A percentile compares a stretch with the other conserved stretches of the same genome.
Conservation (phyloP, 2,888 invertebrate species). For the Chalcosyrphus nemorum region DNA sequence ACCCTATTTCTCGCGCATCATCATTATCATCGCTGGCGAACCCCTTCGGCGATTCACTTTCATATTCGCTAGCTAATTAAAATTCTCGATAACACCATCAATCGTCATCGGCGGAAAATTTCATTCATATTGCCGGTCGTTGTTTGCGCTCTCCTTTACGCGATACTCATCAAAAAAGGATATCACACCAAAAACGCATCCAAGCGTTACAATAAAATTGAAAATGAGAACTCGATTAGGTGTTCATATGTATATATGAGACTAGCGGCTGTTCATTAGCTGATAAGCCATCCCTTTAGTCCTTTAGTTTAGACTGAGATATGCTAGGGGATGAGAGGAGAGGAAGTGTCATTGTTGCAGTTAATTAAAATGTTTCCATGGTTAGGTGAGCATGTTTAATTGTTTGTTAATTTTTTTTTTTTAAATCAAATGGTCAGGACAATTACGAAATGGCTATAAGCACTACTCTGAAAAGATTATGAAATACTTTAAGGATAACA, state of each 20-base stretch:
- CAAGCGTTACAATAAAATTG: conserved; percentile 36
- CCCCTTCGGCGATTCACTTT: not conserved
- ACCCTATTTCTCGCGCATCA: not conserved
- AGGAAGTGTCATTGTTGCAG: conserved; percentile 35
- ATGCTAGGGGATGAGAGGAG: not conserved
- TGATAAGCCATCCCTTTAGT: not conserved
- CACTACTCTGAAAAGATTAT: not conserved
- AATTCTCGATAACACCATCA: conserved; percentile 12
- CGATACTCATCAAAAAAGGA: not conserved
- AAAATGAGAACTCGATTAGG: conserved; percentile 5
- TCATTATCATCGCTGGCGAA: not conserved
- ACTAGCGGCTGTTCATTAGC: not conserved
- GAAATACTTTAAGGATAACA: not conserved
- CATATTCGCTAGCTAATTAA: not conserved
- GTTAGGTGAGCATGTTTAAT: conserved; percentile 34
- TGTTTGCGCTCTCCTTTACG: not conserved
- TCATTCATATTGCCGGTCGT: conserved; percentile 1
- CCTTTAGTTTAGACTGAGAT: too few species aligned
- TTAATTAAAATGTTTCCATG: conserved; percentile 65
- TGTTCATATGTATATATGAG: too few species aligned
- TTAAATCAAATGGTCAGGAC: too few species aligned
- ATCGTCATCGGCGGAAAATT: not conserved
- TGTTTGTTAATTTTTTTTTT: not conserved
- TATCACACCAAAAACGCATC: conserved; percentile 24
- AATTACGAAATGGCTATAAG: not conserved